Base-by-base conservation (phyloP, 2,888 invertebrate genomes). In the Volucella inanis region DNA sequence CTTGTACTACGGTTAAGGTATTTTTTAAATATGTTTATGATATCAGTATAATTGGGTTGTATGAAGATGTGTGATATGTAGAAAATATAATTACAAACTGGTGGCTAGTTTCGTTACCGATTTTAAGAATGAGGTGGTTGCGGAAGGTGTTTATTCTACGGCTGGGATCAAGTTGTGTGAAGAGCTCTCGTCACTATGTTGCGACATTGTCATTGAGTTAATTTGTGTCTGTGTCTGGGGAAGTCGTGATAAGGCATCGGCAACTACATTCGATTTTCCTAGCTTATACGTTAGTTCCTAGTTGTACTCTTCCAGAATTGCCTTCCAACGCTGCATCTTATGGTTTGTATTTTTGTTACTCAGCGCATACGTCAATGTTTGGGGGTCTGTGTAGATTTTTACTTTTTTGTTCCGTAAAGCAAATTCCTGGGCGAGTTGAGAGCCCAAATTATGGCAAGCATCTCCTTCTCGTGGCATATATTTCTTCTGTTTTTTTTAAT, bases 61-160 rank as follows among this genome's bases (percentile, higher is more conserved):
- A 52, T 72, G 54, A 72, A 72, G 43, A 68, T 70, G 10, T 76
- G 57, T 47, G 61, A 39, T 74, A 77, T 8, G 67, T 49, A 31
- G 72, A 65, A 22, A 76, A 68, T 61, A 54, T 50, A 50, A 72
- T 72, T 39, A 41, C 45, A 18, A 72, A 75, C 50, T 78, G 49
- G 49, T 77, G 77, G 52, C 14, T 71, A 57, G 55, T 76, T 75
- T 55, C 47, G 18, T 76, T 45, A 31, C 70, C 65, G 49, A 45
- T 54, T 47, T 78, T 47, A 8, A 59, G 31, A 12, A 77, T 77
- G 22, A 77, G 45, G 22, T 76, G 47, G 39, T 67, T 65, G 4
- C 64, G 41, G 22, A 72, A 72, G 10, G 62, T 14, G n/a, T 74
- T 64, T 3, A 55, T 47, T 71, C 71, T 18, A 57, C 71, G n/a